Base-by-base conservation (phyloP, 2,113 vertebrate species). In the Neolamprologus tretocephalus region DNA sequence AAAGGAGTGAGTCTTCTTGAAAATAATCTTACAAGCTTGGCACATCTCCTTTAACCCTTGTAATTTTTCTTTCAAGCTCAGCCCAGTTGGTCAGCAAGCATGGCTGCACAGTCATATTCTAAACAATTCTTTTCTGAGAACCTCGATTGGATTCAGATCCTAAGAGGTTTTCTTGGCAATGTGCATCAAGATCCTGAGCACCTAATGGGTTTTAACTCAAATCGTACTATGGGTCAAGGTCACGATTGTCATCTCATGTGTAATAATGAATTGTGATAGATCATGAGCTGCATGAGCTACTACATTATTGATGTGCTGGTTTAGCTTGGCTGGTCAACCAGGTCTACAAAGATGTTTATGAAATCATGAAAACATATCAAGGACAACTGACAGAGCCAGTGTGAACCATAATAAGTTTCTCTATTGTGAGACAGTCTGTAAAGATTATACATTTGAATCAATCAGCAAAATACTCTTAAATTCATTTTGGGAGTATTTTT, bases 281-380 rank as follows among this genome's bases (percentile, higher is more conserved):
- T 73, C 40, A 45, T 47, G 68, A 73, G 40, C 14, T 73, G 37
- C 1, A 45, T 16, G 37, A 45, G 21, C 1, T 26, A 45, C 21
- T 7, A 9, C 13, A 45, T 73, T 26, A 45, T 45, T 73, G 14
- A 28, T 47, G 14, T 28, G 0, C 2, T 0, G 13, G 8, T 73
- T 73, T 73, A 45, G 21, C 14, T 45, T 45, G 21, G 40, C 40
- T 45, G 21, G 37, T 73, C 21, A 73, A 73, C 1, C 40, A 26
- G 68, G 0, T 1, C 37, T 47, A 47, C 5, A 47, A 75, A 75
- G 42, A 47, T 40, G 1, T 40, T 40, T 37, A 37, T 37, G 9
- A 37, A 37, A 37, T 40, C 0, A 5, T 40, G 37, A 2, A 40
- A 75, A 28, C 21, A 11, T 47, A 16, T 28, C 14, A 47, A 26